Conservation (phyloP, 2,888 invertebrate species). For the Mimachlamys varia region DNA sequence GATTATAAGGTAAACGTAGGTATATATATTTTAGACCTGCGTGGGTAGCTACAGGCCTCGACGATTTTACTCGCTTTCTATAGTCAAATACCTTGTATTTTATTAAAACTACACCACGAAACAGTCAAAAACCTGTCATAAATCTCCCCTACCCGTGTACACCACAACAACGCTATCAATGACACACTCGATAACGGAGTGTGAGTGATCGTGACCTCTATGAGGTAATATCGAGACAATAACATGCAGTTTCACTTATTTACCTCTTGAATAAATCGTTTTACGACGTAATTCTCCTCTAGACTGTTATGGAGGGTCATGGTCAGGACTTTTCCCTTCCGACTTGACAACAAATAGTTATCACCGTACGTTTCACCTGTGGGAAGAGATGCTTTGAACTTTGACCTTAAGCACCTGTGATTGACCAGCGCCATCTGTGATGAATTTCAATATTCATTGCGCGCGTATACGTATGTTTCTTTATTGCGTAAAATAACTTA, state of each 20-base stretch:
- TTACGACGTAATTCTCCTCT: slow-evolving; percentile 48
- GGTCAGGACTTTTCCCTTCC: neutral
- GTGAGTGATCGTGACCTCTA: neutral
- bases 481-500: too few relatives aligned
- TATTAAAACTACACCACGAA: neutral
- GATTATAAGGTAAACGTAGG: too few relatives aligned
- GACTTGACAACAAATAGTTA: too few relatives aligned
- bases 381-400: slow-evolving; percentile 30
- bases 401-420: neutral
- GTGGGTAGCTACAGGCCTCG: neutral
- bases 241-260: slow-evolving; percentile 14
- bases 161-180: neutral
- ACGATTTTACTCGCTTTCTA: neutral
- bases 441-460: too few relatives aligned
- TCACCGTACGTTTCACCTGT: neutral
- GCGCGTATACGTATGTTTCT: too few relatives aligned
- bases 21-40: neutral
- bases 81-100: neutral
- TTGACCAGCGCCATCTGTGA: slow-evolving; percentile 25
- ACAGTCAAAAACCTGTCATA: neutral
- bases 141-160: neutral
- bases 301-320: neutral
- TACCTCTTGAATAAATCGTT: slow-evolving; percentile 49
- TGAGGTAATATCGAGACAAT: neutral
- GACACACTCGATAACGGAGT: too few relatives aligned